A percentile compares a stretch with the other conserved stretches of the same genome.
Evolutionary conservation across 2,888 invertebrate species (phyloP).

Genomic region (Heliconius sara): DNA sequence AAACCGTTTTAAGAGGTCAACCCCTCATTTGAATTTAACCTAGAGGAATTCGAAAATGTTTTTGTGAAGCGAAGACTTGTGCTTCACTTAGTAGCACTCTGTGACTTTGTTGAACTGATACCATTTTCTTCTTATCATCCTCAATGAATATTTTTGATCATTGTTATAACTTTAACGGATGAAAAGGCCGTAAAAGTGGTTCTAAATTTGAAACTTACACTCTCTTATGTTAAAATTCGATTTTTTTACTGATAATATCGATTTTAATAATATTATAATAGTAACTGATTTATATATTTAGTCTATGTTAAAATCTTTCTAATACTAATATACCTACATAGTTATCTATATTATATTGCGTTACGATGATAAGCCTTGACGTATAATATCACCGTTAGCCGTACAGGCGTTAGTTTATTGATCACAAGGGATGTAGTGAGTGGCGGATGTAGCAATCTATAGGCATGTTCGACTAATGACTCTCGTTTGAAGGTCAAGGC

Average conservation of each 20-base stretch:
- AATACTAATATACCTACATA: not conserved
- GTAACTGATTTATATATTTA: too few species aligned
- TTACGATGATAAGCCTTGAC: not conserved
- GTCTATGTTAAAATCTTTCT: too few species aligned
- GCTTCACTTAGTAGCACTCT: not conserved
- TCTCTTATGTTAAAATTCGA: too few species aligned
- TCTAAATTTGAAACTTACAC: too few species aligned
- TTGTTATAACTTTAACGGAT: too few species aligned
- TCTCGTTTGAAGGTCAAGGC: slow-evolving; percentile 34
- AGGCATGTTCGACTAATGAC: slow-evolving; percentile 30
- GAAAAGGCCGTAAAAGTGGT: too few species aligned
- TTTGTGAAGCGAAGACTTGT: not conserved
- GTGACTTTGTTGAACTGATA: not conserved
- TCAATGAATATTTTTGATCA: not conserved
- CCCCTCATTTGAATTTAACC: slow-evolving; percentile 29
- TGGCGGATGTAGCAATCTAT: slow-evolving; percentile 29
- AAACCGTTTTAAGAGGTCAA: slow-evolving; percentile 27
- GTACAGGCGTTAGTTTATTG: slow-evolving; percentile 19
- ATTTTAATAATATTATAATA: too few species aligned
- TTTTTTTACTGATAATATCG: too few species aligned
- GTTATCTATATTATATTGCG: not conserved
- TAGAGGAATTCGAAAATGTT: not conserved
- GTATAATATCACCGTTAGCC: slow-evolving; percentile 8
- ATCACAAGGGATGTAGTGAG: slow-evolving; percentile 16
- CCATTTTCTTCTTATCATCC: not conserved